Base-by-base conservation (phyloP, 2,888 invertebrate species). In the Eledone cirrhosa region DNA sequence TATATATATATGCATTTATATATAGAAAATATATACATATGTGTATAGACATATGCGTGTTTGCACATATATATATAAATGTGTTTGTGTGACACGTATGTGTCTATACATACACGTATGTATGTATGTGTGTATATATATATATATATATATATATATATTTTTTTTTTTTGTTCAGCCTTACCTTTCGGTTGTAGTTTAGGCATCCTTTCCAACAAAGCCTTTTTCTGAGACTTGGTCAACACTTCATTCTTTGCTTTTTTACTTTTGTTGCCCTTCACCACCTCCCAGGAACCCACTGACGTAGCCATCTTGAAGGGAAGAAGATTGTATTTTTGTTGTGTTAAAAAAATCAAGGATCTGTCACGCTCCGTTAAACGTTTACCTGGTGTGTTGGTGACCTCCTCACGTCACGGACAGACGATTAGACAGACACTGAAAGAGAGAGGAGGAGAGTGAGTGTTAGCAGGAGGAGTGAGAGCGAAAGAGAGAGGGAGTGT, bases 231-330 rank as follows among this genome's bases (percentile, higher is more conserved):
- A 0, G 82, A 59, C 78, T 86, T 86, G 19, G 85, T 82, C 79
- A 84, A 48, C 14, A 81, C 76, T 63, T 83, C 81, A 41, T 80
- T 78, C 31, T 81, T 81, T 33, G 72, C 79, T 80, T 87, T 88
- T 5, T 79, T 79, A 74, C 85, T 82, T 82, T 86, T 88, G 24
- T 83, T 84, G 78, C 87, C 87, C 22, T 85, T 85, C 80, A 87
- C 88, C 76, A 86, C 85, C 81, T 86, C 85, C 87, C 87, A 87
- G 53, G 84, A 83, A 48, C 83, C 81, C 87, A 86, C 77, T 78
- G 48, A 24, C 24, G 76, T 76, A 41, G 48, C 76, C 76, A 76
- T 76, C 29, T 48, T 41, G 41, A 41, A 8, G 41, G 41, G 41
- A 41, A 41, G 41, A 41, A 0, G 41, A n/a, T n/a, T n/a, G n/a